Evolutionary conservation across 1,140 invertebrate genomes (phyloP).

Genomic region (Brachionus koreanus): DNA sequence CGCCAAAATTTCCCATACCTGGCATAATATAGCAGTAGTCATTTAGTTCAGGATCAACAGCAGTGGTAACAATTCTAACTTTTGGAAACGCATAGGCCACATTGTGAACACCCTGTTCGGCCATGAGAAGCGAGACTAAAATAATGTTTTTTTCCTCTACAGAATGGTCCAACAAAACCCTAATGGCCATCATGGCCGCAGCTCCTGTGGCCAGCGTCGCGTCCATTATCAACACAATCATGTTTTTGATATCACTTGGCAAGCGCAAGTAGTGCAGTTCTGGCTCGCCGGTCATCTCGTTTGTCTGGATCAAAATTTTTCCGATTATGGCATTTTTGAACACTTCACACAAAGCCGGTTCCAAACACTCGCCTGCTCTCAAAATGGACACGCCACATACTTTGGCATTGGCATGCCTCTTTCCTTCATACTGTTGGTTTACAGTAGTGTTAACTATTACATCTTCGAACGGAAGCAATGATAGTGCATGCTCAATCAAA

Average conservation of each 20-base stretch:
- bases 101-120: conserved; percentile 87
- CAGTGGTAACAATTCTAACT: conserved; percentile 88
- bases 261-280: conserved; percentile 85
- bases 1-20: conserved; percentile 97
- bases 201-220: conserved; percentile 94
- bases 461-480: conserved; percentile 78
- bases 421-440: conserved; percentile 65
- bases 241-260: conserved; percentile 95
- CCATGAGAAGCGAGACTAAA: conserved; percentile 88
- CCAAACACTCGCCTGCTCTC: conserved; percentile 87
- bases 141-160: conserved; percentile 90
- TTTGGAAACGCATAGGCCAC: conserved; percentile 97
- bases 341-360: conserved; percentile 92
- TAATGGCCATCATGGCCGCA: conserved; percentile 97
- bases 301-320: conserved; percentile 98
- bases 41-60: conserved; percentile 94
- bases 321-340: conserved; percentile 91
- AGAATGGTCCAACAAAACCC: conserved; percentile 94
- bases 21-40: conserved; percentile 96
- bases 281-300: conserved; percentile 74
- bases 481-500: conserved; percentile 90
- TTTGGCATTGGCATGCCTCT: conserved; percentile 48
- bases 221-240: conserved; percentile 94
- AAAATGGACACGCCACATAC: conserved; percentile 97
- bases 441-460: conserved; percentile 50